These are phyloP conservation scores for Conistra vaccinii DNA, from an alignment of 2,888 invertebrate genomes.

Conservation along the genomic window DNA sequence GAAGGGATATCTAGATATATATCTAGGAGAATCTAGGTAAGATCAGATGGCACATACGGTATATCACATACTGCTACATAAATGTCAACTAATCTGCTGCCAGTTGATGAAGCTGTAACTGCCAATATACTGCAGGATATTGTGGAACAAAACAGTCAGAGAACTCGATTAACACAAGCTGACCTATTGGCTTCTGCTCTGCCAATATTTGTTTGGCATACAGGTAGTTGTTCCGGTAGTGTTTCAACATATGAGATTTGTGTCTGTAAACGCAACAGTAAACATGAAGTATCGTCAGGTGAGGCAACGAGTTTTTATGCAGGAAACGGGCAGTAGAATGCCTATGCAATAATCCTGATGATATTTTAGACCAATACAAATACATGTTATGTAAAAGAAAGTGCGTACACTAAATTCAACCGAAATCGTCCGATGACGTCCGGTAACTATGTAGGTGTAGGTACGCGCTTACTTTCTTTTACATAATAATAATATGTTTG, in stretches of 20 bases:
- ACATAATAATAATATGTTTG: background rate
- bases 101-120: background rate
- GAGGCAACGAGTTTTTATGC: background rate
- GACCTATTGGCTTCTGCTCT: background rate
- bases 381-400: background rate
- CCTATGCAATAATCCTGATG: background rate
- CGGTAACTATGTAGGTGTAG: background rate
- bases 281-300: slow-evolving; percentile 2
- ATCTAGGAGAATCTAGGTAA: too few relatives aligned
- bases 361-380: background rate
- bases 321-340: background rate
- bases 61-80: background rate
- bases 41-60: background rate
- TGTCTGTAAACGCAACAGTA: background rate
- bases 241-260: slow-evolving; percentile 16
- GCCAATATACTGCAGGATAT: background rate
- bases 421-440: background rate
- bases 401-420: too few relatives aligned
- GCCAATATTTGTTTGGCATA: slow-evolving; percentile 21
- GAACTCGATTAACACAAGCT: background rate
- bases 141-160: background rate
- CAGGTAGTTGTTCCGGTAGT: slow-evolving; percentile 17
- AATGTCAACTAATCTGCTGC: background rate
- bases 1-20: too few relatives aligned
- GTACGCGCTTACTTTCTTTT: background rate